Percentiles rank a stretch among this genome's conserved stretches.
Evolutionary conservation across 1,140 invertebrate species (phyloP).

Genomic region (Trichonephila clavata): DNA sequence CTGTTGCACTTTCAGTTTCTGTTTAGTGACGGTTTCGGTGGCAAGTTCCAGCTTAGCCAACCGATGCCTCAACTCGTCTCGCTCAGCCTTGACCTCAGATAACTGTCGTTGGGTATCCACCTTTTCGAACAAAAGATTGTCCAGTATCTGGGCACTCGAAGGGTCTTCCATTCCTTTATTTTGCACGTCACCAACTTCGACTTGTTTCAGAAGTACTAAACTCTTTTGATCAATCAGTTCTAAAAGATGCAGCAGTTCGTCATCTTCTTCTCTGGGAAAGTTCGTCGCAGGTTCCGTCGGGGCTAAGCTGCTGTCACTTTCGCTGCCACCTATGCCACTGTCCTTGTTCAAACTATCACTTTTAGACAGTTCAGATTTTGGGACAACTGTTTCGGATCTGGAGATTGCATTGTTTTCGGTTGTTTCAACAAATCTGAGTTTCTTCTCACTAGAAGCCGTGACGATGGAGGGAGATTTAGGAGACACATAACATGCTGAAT

Average conservation of each 20-base stretch:
- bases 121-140: slow-evolving; percentile 64
- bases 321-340: slow-evolving; percentile 52
- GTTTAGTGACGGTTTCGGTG: slow-evolving; percentile 66
- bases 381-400: neutral
- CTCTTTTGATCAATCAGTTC: slow-evolving; percentile 74
- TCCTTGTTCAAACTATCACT: slow-evolving; percentile 72
- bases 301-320: slow-evolving; percentile 45
- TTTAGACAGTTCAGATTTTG: slow-evolving; percentile 39
- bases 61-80: slow-evolving; percentile 66
- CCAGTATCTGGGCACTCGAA: slow-evolving; percentile 2
- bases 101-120: slow-evolving; percentile 66
- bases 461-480: neutral
- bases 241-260: slow-evolving; percentile 66
- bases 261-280: slow-evolving; percentile 51
- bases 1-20: slow-evolving; percentile 66
- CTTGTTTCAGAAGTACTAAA: slow-evolving; percentile 61
- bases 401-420: neutral
- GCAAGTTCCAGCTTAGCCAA: slow-evolving; percentile 74
- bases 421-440: slow-evolving; percentile 18
- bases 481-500: neutral
- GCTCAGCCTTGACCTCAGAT: slow-evolving; percentile 69
- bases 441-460: neutral
- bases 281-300: neutral
- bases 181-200: neutral
- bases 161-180: slow-evolving; percentile 23